These are phyloP conservation scores for Petrocephalus schoutedeni DNA, from an alignment of 2,797 vertebrate species.

Conservation along the genomic window DNA sequence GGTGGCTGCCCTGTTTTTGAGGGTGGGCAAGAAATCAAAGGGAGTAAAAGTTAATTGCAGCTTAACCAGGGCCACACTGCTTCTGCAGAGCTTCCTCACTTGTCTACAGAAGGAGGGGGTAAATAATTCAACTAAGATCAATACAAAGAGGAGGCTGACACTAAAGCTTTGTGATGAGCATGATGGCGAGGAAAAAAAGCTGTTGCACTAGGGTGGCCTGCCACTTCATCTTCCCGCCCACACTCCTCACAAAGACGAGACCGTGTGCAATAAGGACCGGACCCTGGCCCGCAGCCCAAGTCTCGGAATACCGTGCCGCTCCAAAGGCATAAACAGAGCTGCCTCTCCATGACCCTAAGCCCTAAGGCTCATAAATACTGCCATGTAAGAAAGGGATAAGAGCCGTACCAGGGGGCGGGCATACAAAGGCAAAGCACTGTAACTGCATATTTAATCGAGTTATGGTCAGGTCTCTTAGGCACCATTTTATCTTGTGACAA, in stretches of 20 bases:
- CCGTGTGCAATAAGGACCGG: background rate
- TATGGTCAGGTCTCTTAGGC: background rate
- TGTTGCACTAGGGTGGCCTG: no score
- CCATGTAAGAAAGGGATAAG: background rate
- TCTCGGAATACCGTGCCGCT: background rate
- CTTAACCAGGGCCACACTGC: background rate
- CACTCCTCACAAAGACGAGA: background rate
- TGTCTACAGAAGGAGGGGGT: background rate
- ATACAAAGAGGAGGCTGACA: background rate
- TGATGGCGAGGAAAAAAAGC: background rate
- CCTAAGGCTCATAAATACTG: background rate
- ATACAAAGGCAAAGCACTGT: background rate
- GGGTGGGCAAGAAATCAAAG: background rate
- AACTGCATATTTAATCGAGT: background rate
- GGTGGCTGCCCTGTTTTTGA: background rate
- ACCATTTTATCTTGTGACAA: background rate
- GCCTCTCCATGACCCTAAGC: background rate
- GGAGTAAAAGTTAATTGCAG: background rate
- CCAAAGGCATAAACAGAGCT: background rate
- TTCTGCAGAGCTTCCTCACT: background rate
- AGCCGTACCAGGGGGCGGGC: background rate
- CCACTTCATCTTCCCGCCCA: background rate
- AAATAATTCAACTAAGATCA: slow-evolving; percentile 12
- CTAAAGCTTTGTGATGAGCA: background rate
- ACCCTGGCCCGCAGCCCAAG: background rate